phyloP scores from a whole-genome alignment of 64 coral and sea anemone species.

The Platygyra sinensis region DNA sequence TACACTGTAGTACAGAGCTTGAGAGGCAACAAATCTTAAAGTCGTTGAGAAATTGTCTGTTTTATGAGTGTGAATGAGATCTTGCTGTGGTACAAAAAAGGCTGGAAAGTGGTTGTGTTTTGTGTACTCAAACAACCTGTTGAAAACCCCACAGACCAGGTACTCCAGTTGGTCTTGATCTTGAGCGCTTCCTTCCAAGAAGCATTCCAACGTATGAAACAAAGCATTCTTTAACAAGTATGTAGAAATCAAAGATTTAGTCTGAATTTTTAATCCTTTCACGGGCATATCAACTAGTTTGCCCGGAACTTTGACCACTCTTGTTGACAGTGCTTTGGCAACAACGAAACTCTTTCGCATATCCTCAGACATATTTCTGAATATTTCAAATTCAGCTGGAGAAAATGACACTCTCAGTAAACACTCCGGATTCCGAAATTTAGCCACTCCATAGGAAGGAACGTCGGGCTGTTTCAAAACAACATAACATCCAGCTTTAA shows the following conservation, averaged over 20 bases:
- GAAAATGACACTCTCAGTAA: constrained; percentile 9
- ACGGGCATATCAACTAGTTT: too few species aligned
- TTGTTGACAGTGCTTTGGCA: not conserved
- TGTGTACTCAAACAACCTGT: not conserved
- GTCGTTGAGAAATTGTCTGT: not conserved
- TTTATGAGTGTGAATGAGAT: not conserved
- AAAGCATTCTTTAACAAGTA: too few species aligned
- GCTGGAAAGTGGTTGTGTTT: constrained; percentile 15
- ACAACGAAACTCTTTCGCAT: constrained; percentile 6
- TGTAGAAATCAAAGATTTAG: too few species aligned
- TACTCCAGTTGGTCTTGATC: too few species aligned
- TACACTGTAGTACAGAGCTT: too few species aligned
- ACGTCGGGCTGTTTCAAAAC: too few species aligned
- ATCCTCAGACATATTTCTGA: constrained; percentile 9
- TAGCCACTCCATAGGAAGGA: too few species aligned
- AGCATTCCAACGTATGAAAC: too few species aligned
- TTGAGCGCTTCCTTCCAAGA: too few species aligned
- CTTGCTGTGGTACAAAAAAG: constrained; percentile 16
- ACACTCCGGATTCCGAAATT: not conserved
- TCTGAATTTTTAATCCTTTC: too few species aligned
- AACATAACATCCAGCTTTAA: too few species aligned
- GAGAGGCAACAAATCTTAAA: not conserved
- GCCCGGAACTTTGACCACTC: not conserved
- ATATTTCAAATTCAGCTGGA: constrained; percentile 9
- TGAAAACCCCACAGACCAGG: too few species aligned